Conservation (phyloP, 1,140 invertebrate genomes). For the Brachionus rubens region DNA sequence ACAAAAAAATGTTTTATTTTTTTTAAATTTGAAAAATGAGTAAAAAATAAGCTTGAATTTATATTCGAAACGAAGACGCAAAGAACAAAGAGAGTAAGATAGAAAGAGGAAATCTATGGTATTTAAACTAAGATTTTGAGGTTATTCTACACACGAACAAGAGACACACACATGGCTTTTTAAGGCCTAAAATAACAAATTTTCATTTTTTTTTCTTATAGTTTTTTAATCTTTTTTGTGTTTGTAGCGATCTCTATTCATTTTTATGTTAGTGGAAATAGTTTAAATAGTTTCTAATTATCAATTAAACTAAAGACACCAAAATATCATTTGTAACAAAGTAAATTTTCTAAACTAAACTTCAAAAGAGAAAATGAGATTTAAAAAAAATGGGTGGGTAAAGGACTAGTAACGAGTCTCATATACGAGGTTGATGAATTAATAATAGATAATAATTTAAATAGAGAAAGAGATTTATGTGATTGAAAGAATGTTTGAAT, state of each 20-base stretch:
- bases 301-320: background rate
- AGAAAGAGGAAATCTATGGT: conserved; percentile 24
- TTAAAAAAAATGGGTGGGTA: background rate
- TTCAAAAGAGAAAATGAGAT: background rate
- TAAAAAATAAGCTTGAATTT: background rate
- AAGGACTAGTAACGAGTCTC: no score
- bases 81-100: background rate
- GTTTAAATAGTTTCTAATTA: conserved; percentile 13
- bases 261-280: background rate
- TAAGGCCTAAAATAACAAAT: background rate
- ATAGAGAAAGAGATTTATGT: conserved; percentile 6
- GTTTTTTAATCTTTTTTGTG: conserved; percentile 25
- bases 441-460: background rate
- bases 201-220: background rate
- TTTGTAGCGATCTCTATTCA: background rate
- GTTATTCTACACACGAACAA: background rate
- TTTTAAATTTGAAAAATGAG: background rate
- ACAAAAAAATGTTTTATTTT: background rate
- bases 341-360: background rate
- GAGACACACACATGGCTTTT: background rate
- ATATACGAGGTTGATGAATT: no score
- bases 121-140: conserved; percentile 1
- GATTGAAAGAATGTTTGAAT: conserved; percentile 13
- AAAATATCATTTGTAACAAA: conserved; percentile 15
- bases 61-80: background rate